Conservation (phyloP, 1,140 invertebrate species). For the Cyclargus thomasi region DNA sequence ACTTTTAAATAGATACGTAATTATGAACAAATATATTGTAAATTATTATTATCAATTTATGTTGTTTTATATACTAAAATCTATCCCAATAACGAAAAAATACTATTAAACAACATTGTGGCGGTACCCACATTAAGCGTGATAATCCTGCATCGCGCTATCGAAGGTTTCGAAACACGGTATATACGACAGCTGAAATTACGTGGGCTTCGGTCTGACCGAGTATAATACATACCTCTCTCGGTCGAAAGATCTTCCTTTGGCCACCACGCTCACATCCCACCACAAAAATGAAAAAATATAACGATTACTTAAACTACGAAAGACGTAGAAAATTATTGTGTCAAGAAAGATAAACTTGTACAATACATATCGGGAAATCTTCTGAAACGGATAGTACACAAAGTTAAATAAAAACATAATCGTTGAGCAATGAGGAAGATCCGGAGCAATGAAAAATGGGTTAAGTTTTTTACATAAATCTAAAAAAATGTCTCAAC, state of each 20-base stretch:
- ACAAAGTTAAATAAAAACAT: conserved; percentile 8
- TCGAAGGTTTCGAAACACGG: no score
- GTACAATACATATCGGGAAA: background rate
- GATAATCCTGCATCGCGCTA: no score
- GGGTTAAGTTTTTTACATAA: conserved; percentile 65
- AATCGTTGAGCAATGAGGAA: conserved; percentile 11
- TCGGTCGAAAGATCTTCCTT: no score
- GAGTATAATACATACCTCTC: no score
- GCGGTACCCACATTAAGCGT: no score
- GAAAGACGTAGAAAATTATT: background rate
- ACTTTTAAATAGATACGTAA: conserved; percentile 2
- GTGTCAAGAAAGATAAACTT: background rate
- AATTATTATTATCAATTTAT: background rate
- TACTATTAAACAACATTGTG: no score
- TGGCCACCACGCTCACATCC: no score
- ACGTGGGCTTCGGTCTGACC: no score
- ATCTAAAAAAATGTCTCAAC: conserved; percentile 55
- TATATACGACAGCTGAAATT: no score
- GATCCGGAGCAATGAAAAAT: conserved; percentile 57
- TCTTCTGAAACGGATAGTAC: background rate
- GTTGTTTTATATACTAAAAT: background rate
- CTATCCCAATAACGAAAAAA: no score
- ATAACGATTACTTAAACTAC: background rate
- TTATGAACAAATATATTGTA: conserved; percentile 4
- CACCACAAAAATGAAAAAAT: background rate